Evolutionary conservation across 1,140 invertebrate species (phyloP), one percentile per base, ranked within the genome.

Genomic region (Aphelinus certus): DNA sequence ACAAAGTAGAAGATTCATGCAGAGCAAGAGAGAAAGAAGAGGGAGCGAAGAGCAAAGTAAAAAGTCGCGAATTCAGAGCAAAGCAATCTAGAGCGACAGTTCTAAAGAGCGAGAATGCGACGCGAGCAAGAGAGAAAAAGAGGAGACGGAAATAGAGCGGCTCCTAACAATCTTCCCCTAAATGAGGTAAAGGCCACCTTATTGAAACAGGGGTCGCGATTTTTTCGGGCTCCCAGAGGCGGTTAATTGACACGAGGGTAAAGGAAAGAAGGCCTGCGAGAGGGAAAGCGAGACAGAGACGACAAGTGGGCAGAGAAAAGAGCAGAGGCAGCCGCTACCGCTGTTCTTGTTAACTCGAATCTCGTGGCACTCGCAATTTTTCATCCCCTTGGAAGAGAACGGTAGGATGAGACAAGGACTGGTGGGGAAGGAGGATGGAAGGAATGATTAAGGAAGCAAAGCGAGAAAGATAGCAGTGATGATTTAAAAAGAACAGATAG

Each of bases 101-200:
- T 85, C 87, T 84, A 86, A 86, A 87, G 58, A 55, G 42, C 53
- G 53, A 57, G 26, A 47, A 26, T 0, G 26, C 26, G 26, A 26
- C 26, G 26, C 26, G 58, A 55, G 42, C 53, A 46, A 57, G 26
- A 47, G 62, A 64, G 62, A 26, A 46, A 65, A 51, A 56, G 45
- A 48, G n/a, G 42, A 60, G 53, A 58, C 1, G 51, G 55, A 53
- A 46, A 51, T 26, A 55, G 49, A 6, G 47, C 51, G 51, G 82
- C 81, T 83, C 75, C 82, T 84, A 86, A 85, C 84, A 86, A 87
- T 86, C 85, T 87, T 62, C 80, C 83, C 84, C 83, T 79, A 87
- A 88, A 87, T 87, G 86, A 88, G 86, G 86, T 87, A 88, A 88
- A 87, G 85, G 85, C 85, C 82, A 85, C 85, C 86, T 88, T 88